Conservation (phyloP, 1,140 invertebrate genomes). For the Dufourea novaeangliae region DNA sequence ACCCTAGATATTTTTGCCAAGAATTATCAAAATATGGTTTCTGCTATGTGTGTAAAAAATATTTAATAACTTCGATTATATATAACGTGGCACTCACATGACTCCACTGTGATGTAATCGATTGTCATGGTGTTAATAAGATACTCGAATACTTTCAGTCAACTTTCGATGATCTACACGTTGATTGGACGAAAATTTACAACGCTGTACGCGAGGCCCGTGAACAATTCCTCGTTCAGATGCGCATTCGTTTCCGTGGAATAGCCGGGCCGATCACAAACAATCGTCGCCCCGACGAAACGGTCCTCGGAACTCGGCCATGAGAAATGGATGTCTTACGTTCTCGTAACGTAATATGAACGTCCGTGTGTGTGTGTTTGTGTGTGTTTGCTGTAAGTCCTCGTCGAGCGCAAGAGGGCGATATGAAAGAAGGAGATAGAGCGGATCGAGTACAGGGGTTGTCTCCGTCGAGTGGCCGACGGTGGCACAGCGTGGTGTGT, state of each 20-base stretch:
- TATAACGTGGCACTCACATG: too few species aligned
- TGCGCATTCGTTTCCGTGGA: constrained; percentile 2
- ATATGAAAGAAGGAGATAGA: not conserved
- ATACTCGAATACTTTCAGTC: not conserved
- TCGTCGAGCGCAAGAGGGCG: constrained; percentile 1
- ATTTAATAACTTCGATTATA: too few species aligned
- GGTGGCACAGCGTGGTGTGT: not conserved
- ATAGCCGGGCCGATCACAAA: not conserved
- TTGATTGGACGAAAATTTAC: not conserved
- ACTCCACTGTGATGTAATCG: too few species aligned
- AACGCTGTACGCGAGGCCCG: not conserved
- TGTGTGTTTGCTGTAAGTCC: constrained; percentile 9
- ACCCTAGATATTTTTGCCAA: too few species aligned
- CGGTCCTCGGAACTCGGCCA: not conserved
- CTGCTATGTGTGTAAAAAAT: too few species aligned
- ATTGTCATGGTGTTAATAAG: too few species aligned
- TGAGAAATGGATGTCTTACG: constrained; percentile 20
- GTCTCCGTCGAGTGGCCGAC: not conserved
- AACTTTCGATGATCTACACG: not conserved
- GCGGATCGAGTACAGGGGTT: not conserved
- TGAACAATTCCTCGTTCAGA: not conserved
- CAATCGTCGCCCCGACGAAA: not conserved
- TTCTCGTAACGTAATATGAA: constrained; percentile 29
- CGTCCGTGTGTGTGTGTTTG: too few species aligned
- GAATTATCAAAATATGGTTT: too few species aligned